Evolutionary conservation across 2,888 invertebrate species (phyloP).

Genomic region (Erynnis tages): DNA sequence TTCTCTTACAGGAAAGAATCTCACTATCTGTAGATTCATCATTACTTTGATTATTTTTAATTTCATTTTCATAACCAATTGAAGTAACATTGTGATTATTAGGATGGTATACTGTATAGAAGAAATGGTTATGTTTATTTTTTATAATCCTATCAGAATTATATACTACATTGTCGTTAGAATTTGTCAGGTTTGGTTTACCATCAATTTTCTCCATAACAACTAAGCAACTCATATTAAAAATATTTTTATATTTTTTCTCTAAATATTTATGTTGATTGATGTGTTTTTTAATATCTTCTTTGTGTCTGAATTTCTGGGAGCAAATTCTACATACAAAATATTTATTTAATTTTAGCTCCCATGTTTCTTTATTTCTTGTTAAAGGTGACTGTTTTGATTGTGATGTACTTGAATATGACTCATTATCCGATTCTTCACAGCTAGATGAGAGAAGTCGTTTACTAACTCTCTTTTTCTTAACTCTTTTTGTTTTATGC

Average conservation of each 20-base stretch:
- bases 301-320: slow-evolving; percentile 33
- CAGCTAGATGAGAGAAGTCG: neutral
- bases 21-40: slow-evolving; percentile 37
- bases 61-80: slow-evolving; percentile 11
- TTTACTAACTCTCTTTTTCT: slow-evolving; percentile 5
- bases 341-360: slow-evolving; percentile 40
- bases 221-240: slow-evolving; percentile 48
- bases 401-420: neutral
- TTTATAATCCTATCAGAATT: slow-evolving; percentile 47
- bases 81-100: neutral
- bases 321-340: slow-evolving; percentile 49
- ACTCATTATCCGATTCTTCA: slow-evolving; percentile 2
- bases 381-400: neutral
- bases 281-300: slow-evolving; percentile 36
- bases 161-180: slow-evolving; percentile 46
- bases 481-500: slow-evolving; percentile 6
- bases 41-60: slow-evolving; percentile 31
- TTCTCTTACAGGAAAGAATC: slow-evolving; percentile 33
- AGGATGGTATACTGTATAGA: slow-evolving; percentile 44
- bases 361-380: slow-evolving; percentile 35
- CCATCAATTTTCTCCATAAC: slow-evolving; percentile 49
- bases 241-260: slow-evolving; percentile 40
- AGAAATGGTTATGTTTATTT: slow-evolving; percentile 40
- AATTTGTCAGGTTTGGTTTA: slow-evolving; percentile 52
- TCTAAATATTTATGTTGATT: slow-evolving; percentile 32